phyloP scores from a whole-genome alignment of 2,888 invertebrate genomes.

The Conchocele bisecta region DNA sequence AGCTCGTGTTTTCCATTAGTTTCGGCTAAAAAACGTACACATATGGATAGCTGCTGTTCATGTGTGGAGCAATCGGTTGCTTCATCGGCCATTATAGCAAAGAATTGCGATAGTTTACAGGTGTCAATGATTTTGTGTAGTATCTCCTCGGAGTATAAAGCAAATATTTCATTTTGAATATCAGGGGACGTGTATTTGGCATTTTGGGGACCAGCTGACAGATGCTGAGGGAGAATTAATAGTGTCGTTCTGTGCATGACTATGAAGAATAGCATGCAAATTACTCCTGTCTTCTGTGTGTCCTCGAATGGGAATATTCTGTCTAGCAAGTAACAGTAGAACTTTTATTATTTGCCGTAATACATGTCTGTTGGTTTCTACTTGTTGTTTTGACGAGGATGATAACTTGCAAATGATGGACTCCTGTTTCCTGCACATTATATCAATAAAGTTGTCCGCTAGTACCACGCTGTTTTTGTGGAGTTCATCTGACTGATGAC shows the following conservation, averaged over 20 bases:
- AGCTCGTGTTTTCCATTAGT: too few species aligned
- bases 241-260: conserved; percentile 24
- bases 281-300: conserved; percentile 40
- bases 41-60: conserved; percentile 43
- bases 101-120: conserved; percentile 13
- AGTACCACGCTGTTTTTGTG: neutral
- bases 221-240: conserved; percentile 23
- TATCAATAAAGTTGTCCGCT: neutral
- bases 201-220: conserved; percentile 1
- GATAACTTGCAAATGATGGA: neutral
- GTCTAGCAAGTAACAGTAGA: conserved; percentile 38
- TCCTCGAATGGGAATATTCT: too few species aligned
- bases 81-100: conserved; percentile 51
- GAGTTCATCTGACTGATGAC: too few species aligned
- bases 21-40: conserved; percentile 29
- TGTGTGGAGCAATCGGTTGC: conserved; percentile 42
- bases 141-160: conserved; percentile 15
- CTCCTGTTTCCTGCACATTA: neutral
- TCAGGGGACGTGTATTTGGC: conserved; percentile 37
- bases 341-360: conserved; percentile 34
- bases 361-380: conserved; percentile 36
- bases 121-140: conserved; percentile 4
- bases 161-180: conserved; percentile 43
- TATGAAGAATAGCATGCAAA: conserved; percentile 31
- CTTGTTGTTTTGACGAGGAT: neutral